Conservation (phyloP, 2,888 invertebrate species). For the Caenorhabditis zanzibari region DNA sequence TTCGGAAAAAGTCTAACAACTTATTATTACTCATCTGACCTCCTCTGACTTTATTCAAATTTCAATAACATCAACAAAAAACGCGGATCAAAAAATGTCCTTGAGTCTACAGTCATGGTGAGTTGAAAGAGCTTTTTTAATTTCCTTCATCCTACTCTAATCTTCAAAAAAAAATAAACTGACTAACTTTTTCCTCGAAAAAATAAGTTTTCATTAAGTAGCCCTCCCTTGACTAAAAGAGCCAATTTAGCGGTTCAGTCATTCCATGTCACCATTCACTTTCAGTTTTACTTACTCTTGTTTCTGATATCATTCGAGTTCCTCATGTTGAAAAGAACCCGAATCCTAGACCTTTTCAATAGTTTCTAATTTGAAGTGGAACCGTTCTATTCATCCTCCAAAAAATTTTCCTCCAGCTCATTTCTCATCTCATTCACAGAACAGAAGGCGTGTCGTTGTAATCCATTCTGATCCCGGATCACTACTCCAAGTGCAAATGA, state of each 20-base stretch:
- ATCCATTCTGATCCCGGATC: slow-evolving; percentile 19
- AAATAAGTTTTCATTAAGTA: not conserved
- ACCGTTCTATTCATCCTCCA: not conserved
- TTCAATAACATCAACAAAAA: not conserved
- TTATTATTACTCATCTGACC: slow-evolving; percentile 12
- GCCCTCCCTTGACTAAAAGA: too few species aligned
- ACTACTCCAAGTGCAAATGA: not conserved
- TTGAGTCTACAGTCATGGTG: slow-evolving; percentile 42
- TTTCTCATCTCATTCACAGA: not conserved
- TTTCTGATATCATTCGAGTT: not conserved
- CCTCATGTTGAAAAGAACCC: too few species aligned
- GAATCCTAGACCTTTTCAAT: not conserved
- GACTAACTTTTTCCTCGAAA: not conserved
- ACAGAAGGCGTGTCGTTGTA: not conserved
- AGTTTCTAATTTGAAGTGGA: not conserved
- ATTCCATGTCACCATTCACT: too few species aligned
- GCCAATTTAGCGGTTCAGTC: too few species aligned
- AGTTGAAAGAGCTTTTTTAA: too few species aligned
- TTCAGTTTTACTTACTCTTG: not conserved
- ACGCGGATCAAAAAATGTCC: slow-evolving; percentile 9
- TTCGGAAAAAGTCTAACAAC: slow-evolving; percentile 3
- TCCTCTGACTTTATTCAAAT: slow-evolving; percentile 4
- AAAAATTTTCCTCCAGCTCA: not conserved
- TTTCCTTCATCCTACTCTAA: too few species aligned
- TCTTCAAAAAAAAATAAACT: too few species aligned